Evolutionary conservation across 1,140 invertebrate species (phyloP).

Genomic region (Littorina saxatilis): DNA sequence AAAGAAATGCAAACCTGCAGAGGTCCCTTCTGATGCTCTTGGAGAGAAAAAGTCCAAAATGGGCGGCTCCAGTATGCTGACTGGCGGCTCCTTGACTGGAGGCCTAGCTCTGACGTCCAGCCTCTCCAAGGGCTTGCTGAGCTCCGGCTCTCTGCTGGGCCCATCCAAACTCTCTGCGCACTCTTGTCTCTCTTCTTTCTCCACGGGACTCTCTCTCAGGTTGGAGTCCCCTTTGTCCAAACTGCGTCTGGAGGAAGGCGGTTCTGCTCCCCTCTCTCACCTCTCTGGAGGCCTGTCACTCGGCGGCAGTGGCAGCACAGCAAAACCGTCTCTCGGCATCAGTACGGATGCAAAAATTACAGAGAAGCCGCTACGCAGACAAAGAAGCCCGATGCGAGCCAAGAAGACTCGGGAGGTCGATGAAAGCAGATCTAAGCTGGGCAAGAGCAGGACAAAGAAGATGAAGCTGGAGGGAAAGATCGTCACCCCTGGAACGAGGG

Average conservation of each 20-base stretch:
- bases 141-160: background rate
- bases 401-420: background rate
- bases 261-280: background rate
- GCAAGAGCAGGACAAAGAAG: conserved; percentile 39
- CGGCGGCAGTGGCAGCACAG: too few species aligned
- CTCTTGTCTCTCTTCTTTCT: too few species aligned
- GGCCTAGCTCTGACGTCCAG: conserved; percentile 2
- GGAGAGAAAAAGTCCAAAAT: background rate
- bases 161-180: background rate
- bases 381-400: background rate
- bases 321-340: background rate
- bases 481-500: background rate
- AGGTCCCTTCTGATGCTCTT: background rate
- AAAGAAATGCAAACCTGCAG: background rate
- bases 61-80: background rate
- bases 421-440: background rate
- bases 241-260: background rate
- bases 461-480: conserved; percentile 34
- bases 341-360: background rate
- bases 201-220: background rate
- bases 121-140: background rate
- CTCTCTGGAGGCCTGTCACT: too few species aligned
- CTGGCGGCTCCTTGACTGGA: background rate
- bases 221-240: conserved; percentile 1
- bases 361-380: background rate